phyloP scores from a whole-genome alignment of 2,888 invertebrate species.

The Macaria notata region DNA sequence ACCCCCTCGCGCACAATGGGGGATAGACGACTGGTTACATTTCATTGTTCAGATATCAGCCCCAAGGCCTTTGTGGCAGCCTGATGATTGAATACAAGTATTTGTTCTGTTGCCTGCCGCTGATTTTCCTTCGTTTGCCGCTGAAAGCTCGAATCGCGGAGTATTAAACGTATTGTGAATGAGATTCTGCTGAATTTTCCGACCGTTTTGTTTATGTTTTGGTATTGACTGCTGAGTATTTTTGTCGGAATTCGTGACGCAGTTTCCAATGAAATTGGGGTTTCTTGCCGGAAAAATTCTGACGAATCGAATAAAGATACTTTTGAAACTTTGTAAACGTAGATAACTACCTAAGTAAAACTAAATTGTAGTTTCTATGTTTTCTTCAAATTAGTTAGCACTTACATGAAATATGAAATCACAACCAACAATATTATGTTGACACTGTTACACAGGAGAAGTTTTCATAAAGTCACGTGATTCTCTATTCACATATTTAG shows the following conservation, averaged over 20 bases:
- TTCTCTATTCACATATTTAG: too few relatives aligned
- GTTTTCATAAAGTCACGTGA: too few relatives aligned
- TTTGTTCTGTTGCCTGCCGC: constrained; percentile 78
- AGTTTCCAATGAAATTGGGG: not conserved
- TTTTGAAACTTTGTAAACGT: too few relatives aligned
- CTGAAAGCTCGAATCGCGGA: constrained; percentile 69
- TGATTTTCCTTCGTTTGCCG: constrained; percentile 72
- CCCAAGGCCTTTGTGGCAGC: constrained; percentile 75
- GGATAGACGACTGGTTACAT: constrained; percentile 82
- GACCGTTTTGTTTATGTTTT: constrained; percentile 34
- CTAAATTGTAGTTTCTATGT: too few relatives aligned
- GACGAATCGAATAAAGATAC: too few relatives aligned
- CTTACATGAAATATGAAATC: too few relatives aligned
- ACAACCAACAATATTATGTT: too few relatives aligned
- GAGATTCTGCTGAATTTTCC: constrained; percentile 45
- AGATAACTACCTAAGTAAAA: too few relatives aligned
- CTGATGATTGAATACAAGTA: constrained; percentile 81
- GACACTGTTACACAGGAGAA: too few relatives aligned
- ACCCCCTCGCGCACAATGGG: constrained; percentile 68
- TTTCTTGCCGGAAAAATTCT: too few relatives aligned
- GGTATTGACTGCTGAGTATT: constrained; percentile 4
- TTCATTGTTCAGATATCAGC: constrained; percentile 82
- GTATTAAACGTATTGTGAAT: constrained; percentile 65
- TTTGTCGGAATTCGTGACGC: not conserved
- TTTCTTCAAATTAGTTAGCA: too few relatives aligned